Evolutionary conservation across 2,888 invertebrate species (phyloP).

Genomic region (Drosophila anceps): DNA sequence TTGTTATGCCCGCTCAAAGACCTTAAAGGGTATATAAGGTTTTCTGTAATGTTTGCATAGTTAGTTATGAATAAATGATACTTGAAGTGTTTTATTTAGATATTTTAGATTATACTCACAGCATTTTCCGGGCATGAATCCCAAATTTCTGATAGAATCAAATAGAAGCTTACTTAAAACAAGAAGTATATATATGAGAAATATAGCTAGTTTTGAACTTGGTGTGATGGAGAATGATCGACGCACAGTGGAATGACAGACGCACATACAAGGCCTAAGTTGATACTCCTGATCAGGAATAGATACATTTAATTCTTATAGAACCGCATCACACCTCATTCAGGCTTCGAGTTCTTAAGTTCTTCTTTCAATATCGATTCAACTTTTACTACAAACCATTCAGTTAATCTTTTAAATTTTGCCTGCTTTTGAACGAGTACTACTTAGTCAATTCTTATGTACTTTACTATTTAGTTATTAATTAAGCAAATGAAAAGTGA

Average conservation of each 20-base stretch:
- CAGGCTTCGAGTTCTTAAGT: too few species aligned
- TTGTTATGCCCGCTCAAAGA: conserved; percentile 1
- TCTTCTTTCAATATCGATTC: background rate
- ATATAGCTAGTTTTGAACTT: background rate
- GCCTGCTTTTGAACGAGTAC: background rate
- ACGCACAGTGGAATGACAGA: background rate
- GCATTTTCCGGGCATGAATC: background rate
- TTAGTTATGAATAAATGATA: background rate
- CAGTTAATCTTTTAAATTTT: too few species aligned
- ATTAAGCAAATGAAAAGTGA: conserved; percentile 73
- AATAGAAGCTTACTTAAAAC: too few species aligned
- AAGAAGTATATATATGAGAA: too few species aligned
- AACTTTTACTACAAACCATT: background rate
- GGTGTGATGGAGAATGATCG: background rate
- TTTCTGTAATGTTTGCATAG: background rate
- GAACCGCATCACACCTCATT: too few species aligned
- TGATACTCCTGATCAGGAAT: background rate
- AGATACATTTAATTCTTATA: too few species aligned
- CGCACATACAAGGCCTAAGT: background rate
- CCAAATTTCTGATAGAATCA: too few species aligned
- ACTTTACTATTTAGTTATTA: conserved; percentile 77
- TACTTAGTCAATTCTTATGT: background rate
- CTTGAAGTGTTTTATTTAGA: background rate
- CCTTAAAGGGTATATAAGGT: background rate
- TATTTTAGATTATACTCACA: background rate